phyloP scores from a whole-genome alignment of 2,113 vertebrate genomes.

The Stictonetta naevosa region DNA sequence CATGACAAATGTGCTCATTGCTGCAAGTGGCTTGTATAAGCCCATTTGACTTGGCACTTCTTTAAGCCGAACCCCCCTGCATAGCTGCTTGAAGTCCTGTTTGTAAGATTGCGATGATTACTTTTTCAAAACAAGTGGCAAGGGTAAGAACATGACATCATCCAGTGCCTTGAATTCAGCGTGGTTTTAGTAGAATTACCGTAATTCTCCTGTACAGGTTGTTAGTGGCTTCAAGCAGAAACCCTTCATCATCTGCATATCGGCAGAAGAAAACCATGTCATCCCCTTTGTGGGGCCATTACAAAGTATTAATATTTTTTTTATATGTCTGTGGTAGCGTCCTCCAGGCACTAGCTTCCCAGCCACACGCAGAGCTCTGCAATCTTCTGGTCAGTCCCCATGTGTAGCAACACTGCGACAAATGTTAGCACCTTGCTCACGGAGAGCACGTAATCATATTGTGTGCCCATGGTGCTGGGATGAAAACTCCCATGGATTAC shows the following conservation, averaged over 20 bases:
- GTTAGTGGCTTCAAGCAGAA: conserved; percentile 47
- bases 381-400: not conserved
- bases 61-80: not conserved
- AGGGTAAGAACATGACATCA: not conserved
- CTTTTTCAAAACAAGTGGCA: not conserved
- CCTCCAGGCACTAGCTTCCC: not conserved
- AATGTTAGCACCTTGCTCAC: not conserved
- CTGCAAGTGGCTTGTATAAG: not conserved
- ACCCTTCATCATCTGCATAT: conserved; percentile 52
- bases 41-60: not conserved
- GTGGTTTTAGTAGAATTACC: conserved; percentile 53
- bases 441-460: not conserved
- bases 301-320: not conserved
- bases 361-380: not conserved
- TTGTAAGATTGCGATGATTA: not conserved
- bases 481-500: not conserved
- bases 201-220: conserved; percentile 51
- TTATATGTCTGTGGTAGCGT: not conserved
- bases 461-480: not conserved
- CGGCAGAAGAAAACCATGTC: conserved; percentile 55
- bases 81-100: not conserved
- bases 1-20: accelerated
- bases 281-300: not conserved
- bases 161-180: not conserved
- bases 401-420: not conserved